Evolutionary conservation across 2,888 invertebrate genomes (phyloP).

Genomic region (Andrena praecox): DNA sequence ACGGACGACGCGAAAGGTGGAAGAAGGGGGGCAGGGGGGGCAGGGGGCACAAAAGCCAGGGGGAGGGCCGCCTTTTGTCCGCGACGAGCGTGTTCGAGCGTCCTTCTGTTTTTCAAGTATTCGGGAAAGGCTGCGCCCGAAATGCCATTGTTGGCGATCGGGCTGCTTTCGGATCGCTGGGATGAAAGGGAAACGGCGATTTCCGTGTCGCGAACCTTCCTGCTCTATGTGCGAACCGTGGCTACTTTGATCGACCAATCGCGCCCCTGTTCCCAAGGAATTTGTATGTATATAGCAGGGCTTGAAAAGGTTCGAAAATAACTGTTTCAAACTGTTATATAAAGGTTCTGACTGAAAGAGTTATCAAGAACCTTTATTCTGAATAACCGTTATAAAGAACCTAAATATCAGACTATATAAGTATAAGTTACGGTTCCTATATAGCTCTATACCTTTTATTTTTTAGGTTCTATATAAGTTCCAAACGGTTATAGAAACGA

Average conservation of each 20-base stretch:
- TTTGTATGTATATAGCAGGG: not conserved
- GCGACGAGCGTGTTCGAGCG: conserved; percentile 44
- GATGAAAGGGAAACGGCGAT: conserved; percentile 3
- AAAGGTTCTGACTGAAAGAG: no score
- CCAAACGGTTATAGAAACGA: no score
- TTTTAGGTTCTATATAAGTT: no score
- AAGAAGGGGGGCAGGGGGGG: not conserved
- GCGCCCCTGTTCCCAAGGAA: not conserved
- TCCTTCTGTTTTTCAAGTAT: conserved; percentile 56
- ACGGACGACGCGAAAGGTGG: not conserved
- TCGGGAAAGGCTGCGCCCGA: conserved; percentile 32
- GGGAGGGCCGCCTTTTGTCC: conserved; percentile 49
- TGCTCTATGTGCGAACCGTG: not conserved
- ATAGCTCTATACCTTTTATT: no score
- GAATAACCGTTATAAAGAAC: no score
- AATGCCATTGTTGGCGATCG: conserved; percentile 35
- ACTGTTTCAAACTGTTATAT: no score
- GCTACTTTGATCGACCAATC: not conserved
- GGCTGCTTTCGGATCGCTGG: conserved; percentile 1
- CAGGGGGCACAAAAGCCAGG: conserved; percentile 26
- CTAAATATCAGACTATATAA: no score
- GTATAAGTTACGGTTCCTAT: no score
- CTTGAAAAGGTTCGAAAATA: no score
- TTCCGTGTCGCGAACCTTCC: conserved; percentile 1
- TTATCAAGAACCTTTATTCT: no score